Evolutionary conservation across 1,140 invertebrate species (phyloP).

Genomic region (Mycetomoellerius zeteki): DNA sequence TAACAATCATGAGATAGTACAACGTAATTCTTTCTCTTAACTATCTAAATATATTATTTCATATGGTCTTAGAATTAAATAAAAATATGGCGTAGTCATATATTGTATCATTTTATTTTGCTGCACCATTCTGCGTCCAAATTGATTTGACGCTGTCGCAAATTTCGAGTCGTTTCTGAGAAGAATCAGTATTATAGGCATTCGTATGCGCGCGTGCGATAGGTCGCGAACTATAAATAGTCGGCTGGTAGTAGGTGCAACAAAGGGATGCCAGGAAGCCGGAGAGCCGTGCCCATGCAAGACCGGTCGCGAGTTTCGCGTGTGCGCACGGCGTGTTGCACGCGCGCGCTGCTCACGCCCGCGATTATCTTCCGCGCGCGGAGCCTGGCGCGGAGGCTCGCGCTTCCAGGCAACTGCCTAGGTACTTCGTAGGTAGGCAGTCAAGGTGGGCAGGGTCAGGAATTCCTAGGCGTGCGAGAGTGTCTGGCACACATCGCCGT

Average conservation of each 20-base stretch:
- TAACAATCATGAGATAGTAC: not conserved
- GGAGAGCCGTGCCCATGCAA: conserved; percentile 73
- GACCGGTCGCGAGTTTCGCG: conserved; percentile 65
- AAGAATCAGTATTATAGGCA: conserved; percentile 40
- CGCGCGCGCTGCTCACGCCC: conserved; percentile 72
- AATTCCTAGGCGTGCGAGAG: conserved; percentile 82
- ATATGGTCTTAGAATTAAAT: not conserved
- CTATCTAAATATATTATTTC: not conserved
- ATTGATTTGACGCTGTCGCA: not conserved
- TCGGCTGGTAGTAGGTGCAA: conserved; percentile 74
- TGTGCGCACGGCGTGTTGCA: conserved; percentile 49
- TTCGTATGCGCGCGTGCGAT: conserved; percentile 56
- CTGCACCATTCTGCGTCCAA: not conserved
- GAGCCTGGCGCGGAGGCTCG: conserved; percentile 47
- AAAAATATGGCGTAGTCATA: not conserved
- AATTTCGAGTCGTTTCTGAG: conserved; percentile 27
- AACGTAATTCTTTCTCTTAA: not conserved
- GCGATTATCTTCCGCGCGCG: conserved; percentile 73
- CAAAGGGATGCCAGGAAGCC: conserved; percentile 80
- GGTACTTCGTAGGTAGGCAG: conserved; percentile 71
- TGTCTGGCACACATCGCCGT: conserved; percentile 79
- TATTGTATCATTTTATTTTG: no score
- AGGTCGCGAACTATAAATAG: conserved; percentile 74
- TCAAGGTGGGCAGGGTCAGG: conserved; percentile 83
- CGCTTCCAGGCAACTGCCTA: conserved; percentile 68